A percentile compares a stretch with the other conserved stretches of the same genome.
Conservation (phyloP, 2,888 invertebrate species). For the Ypsolopha scabrella region DNA sequence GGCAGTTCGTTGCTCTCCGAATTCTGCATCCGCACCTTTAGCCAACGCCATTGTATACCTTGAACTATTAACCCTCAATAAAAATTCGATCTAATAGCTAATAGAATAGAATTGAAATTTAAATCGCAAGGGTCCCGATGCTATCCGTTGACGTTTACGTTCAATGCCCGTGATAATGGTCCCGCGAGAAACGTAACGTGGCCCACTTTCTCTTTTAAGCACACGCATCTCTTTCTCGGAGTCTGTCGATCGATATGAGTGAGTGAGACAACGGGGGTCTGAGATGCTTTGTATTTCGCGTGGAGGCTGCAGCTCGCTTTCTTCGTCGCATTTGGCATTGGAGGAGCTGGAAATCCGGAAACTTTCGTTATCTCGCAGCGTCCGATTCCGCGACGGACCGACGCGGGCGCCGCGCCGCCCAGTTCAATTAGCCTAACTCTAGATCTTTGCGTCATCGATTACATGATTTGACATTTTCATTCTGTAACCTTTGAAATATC, state of each 20-base stretch:
- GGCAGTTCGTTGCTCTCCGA: slow-evolving; percentile 64
- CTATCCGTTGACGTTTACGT: slow-evolving; percentile 58
- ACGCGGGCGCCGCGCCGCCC: slow-evolving; percentile 21
- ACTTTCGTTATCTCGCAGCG: slow-evolving; percentile 50
- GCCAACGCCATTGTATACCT: neutral
- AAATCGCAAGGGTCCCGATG: slow-evolving; percentile 17
- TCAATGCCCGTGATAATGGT: slow-evolving; percentile 65
- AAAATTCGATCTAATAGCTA: neutral
- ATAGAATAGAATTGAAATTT: slow-evolving; percentile 2
- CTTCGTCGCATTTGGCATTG: slow-evolving; percentile 67
- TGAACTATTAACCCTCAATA: neutral
- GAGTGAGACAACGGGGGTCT: slow-evolving; percentile 49
- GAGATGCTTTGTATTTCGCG: slow-evolving; percentile 25
- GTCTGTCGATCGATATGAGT: slow-evolving; percentile 19
- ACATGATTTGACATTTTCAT: slow-evolving; percentile 20
- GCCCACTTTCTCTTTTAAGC: slow-evolving; percentile 70
- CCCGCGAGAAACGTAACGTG: slow-evolving; percentile 66
- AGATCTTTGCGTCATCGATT: slow-evolving; percentile 38
- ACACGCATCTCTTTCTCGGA: slow-evolving; percentile 50
- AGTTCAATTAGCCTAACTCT: slow-evolving; percentile 42
- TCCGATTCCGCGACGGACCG: slow-evolving; percentile 24
- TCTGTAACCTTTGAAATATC: slow-evolving; percentile 23
- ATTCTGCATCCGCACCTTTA: slow-evolving; percentile 33
- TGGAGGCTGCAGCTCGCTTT: slow-evolving; percentile 58
- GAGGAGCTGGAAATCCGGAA: slow-evolving; percentile 62